Percentiles rank a stretch among this genome's conserved stretches.
phyloP scores from a whole-genome alignment of 2,797 vertebrate genomes.

The Philypnodon macrostomus region DNA sequence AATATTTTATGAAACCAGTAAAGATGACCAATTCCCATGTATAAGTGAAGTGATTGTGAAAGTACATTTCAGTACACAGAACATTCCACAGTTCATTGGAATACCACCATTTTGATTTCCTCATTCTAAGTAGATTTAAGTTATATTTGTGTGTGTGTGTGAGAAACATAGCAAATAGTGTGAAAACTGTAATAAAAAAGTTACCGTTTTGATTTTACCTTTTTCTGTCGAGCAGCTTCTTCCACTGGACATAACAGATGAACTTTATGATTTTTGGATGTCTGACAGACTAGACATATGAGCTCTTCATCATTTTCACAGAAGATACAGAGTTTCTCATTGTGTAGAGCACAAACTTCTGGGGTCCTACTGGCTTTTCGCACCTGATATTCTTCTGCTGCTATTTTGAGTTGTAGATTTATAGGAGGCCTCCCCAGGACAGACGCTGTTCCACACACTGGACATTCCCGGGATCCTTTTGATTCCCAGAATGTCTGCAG shows the following conservation, averaged over 20 bases:
- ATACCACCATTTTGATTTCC: background rate
- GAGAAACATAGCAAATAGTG: too few species aligned
- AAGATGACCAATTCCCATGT: too few species aligned
- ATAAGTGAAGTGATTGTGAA: too few species aligned
- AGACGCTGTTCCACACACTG: conserved; percentile 53
- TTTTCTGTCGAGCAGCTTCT: conserved; percentile 62
- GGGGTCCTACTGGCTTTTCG: background rate
- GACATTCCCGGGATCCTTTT: conserved; percentile 61
- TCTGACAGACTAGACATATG: conserved; percentile 63
- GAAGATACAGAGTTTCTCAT: conserved; percentile 60
- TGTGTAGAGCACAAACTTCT: conserved; percentile 52
- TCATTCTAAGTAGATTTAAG: background rate
- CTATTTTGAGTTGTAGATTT: conserved; percentile 65
- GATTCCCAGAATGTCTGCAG: conserved; percentile 65
- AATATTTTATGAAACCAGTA: conserved; percentile 2
- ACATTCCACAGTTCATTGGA: background rate
- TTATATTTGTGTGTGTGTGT: too few species aligned
- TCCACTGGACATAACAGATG: conserved; percentile 56
- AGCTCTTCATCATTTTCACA: conserved; percentile 66
- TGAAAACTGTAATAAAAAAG: background rate
- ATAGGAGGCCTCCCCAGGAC: conserved; percentile 59
- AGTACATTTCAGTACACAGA: too few species aligned
- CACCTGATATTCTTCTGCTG: conserved; percentile 48
- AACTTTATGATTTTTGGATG: conserved; percentile 59
- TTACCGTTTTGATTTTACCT: conserved; percentile 48